Base-by-base conservation (phyloP, 2,888 invertebrate genomes). In the Melipona bicolor region DNA sequence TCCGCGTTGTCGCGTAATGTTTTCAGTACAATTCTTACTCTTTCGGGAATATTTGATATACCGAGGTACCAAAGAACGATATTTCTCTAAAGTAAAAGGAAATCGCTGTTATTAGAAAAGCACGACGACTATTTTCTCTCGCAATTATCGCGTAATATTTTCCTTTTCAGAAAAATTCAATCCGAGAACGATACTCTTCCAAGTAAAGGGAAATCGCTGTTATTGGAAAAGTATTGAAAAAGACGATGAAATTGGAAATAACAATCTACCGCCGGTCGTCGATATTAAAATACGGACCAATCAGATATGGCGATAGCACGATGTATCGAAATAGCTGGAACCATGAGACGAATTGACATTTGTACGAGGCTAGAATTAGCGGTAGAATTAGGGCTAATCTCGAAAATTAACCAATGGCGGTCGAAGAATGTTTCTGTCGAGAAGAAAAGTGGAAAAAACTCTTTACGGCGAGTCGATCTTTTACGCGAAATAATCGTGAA, bases 391-490 rank as follows among this genome's bases (percentile, higher is more conserved):
- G 9, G 43, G 9, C 11, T 9, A 70, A 72, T 76, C 79, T 87
- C 70, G 77, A 82, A 27, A 87, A 85, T 85, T 79, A 85, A 61
- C 73, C 27, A 78, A 56, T 77, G 70, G 56, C 52, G 2, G 17
- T 3, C 36, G 9, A 61, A 17, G 21, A 72, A 13, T 32, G 36
- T 59, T 52, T 77, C 74, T 74, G 73, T 83, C 67, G 56, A 0
- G 62, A 64, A 64, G 11, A 21, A 0, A 32, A 9, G 11, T 9
- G 27, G 17, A 32, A 62, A 61, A 61, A 19, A 32, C 0, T 32
- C 32, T 32, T 32, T 32, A 32, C 4, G 32, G 36, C 9, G 36
- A 9, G 5, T 5, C 32, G n/a, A 36, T 56, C 56, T 56, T n/a
- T 56, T 5, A 15, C 56, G 5, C 21, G n/a, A 56, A 56, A 56